Base-by-base conservation (phyloP, 2,888 invertebrate genomes). In the Chymomyza amoena region DNA sequence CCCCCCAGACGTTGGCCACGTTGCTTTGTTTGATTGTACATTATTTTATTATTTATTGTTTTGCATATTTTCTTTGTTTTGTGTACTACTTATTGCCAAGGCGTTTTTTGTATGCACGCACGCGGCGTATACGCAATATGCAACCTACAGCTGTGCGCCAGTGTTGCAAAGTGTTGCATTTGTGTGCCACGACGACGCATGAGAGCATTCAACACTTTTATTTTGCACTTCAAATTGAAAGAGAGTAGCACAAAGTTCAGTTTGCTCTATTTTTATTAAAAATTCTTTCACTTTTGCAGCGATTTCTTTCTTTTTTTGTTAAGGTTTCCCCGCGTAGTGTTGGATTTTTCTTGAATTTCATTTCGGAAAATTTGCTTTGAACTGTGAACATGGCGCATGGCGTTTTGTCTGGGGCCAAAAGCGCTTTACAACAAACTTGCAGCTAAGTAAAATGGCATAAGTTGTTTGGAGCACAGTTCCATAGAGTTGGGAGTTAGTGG, bases 381-480 rank as follows among this genome's bases (percentile, higher is more conserved):
- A 20, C 54, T 54, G 18, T 54, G n/a, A 54, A 54, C 54, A 16
- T 16, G 15, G 54, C 54, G 16, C 32, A 7, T 32, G 32, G 32
- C 32, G 32, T 32, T 54, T 57, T 75, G 63, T 66, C 62, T 74
- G 64, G 62, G 69, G 66, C 62, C 64, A 28, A 66, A 75, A 73
- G 75, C 69, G 70, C 72, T 86, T 78, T 74, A 74, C 74, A 68
- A 13, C 62, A 59, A 32, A 69, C 61, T 65, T 52, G 64, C 80
- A 84, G 80, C 80, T 71, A 77, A 86, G 69, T 76, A 84, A 84
- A 87, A 78, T 80, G 78, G 76, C 71, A 80, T 76, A 76, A 82
- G 69, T 78, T 84, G 76, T 78, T 68, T 18, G 54, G 54, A 54
- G 54, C 54, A 13, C 15, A n/a, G 54, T 54, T 54, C 54, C 5